phyloP scores from a whole-genome alignment of 1,140 invertebrate genomes.

The Arctopsyche grandis region DNA sequence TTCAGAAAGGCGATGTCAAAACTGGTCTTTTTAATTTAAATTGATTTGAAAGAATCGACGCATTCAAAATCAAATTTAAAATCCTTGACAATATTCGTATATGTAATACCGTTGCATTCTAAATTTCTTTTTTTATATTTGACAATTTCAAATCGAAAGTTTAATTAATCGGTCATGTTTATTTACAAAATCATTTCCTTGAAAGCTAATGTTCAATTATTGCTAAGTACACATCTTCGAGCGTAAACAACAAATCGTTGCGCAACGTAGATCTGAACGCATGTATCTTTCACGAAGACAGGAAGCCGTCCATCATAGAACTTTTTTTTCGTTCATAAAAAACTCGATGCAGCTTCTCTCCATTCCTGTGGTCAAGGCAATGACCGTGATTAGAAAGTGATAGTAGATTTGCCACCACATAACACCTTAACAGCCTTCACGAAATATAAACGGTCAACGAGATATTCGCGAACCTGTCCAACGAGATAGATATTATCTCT shows the following conservation, averaged over 20 bases:
- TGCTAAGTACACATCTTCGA: not conserved
- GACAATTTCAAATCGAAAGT: not conserved
- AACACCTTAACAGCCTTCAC: slow-evolving; percentile 35
- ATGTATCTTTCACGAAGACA: slow-evolving; percentile 2
- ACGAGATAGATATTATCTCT: slow-evolving; percentile 24
- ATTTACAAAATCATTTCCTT: not conserved
- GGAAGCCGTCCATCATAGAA: slow-evolving; percentile 22
- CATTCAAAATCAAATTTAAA: no score
- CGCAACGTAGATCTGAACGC: not conserved
- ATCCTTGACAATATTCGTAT: no score
- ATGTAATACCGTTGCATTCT: not conserved
- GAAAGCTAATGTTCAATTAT: not conserved
- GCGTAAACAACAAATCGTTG: not conserved
- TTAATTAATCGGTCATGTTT: not conserved
- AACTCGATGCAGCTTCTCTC: slow-evolving; percentile 10
- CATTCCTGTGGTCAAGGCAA: slow-evolving; percentile 41
- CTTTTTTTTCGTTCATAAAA: not conserved
- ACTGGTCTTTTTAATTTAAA: not conserved
- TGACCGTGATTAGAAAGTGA: slow-evolving; percentile 49
- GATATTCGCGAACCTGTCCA: slow-evolving; percentile 15
- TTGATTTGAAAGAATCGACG: no score
- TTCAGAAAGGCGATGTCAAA: no score
- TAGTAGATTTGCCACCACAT: slow-evolving; percentile 37
- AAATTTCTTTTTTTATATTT: not conserved
- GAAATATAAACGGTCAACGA: not conserved